These are phyloP conservation scores for Papilio gigon DNA, from an alignment of 2,888 invertebrate genomes.

Conservation along the genomic window DNA sequence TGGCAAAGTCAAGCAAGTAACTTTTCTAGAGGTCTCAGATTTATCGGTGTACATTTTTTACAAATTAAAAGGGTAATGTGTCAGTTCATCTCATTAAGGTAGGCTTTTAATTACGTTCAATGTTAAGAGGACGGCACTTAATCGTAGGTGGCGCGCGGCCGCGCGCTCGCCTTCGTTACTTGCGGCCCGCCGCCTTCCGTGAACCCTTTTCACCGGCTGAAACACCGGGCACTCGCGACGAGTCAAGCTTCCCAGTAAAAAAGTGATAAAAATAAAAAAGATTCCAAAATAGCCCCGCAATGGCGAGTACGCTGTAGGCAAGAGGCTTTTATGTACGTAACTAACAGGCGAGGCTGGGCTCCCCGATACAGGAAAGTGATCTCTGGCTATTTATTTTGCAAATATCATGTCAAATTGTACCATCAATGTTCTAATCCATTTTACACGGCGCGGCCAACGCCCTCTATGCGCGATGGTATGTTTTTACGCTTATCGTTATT, in stretches of 20 bases:
- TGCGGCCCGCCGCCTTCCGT: background rate
- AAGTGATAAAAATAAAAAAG: constrained; percentile 8
- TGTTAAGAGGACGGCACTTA: background rate
- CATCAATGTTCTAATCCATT: background rate
- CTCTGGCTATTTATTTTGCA: too few species aligned
- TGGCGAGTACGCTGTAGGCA: background rate
- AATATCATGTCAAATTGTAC: too few species aligned
- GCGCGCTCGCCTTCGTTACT: constrained; percentile 12
- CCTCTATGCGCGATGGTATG: background rate
- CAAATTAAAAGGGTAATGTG: background rate
- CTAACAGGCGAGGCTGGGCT: too few species aligned
- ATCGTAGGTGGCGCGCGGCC: background rate
- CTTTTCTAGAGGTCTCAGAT: too few species aligned
- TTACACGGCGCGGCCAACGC: too few species aligned
- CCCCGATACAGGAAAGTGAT: too few species aligned
- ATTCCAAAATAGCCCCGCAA: background rate
- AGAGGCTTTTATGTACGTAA: too few species aligned
- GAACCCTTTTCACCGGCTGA: constrained; percentile 13
- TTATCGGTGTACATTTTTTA: too few species aligned
- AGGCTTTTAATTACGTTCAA: constrained; percentile 15
- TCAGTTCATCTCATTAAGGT: constrained; percentile 16
- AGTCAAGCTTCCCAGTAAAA: background rate
- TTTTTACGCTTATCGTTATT: background rate
- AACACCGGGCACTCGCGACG: background rate
- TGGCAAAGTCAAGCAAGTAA: too few species aligned